Evolutionary conservation across 2,113 vertebrate genomes (phyloP), one percentile per base, ranked within the genome.

Genomic region (Otus sunia): DNA sequence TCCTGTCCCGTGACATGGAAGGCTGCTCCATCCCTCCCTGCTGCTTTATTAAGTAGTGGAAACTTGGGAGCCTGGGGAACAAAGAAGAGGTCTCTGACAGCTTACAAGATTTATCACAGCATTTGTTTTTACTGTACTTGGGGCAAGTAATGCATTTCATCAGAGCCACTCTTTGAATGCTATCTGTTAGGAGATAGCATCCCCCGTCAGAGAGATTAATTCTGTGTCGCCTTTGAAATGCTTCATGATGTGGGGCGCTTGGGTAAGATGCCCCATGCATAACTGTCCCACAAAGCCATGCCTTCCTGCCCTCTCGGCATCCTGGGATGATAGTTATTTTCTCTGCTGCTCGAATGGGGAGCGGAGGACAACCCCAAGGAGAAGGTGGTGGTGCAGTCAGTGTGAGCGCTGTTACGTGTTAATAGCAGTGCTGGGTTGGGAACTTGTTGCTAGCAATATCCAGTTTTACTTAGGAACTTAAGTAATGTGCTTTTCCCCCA

Each of bases 31-130:
- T 89, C 32, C 18, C 21, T 94, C 78, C 80, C 64, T 92, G 84
- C 88, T 80, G 82, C 83, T 96, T 86, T 74, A 63, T 92, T 88
- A 94, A 95, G 76, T 71, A 88, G 73, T 91, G 67, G 89, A 94
- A 95, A 92, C 59, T 90, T 21, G 5, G 55, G 63, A 91, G 84
- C 34, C 43, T 69, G 58, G 55, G 56, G 36, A 91, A 67, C 71
- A 79, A 86, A 86, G 80, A 85, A 81, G 86, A 67, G 29, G 41
- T 84, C 58, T 83, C 60, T 86, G 74, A 53, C 81, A 92, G 80
- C 78, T 88, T 85, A 11, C 17, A 34, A 58, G 88, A 82, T 93
- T 79, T 84, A 84, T 92, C 21, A 34, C 60, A 82, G 53, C 73
- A 30, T 91, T 97, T 95, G 69, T 39, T 94, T 94, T 88, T 90